phyloP scores from a whole-genome alignment of 2,797 vertebrate genomes.

The Cyprinodon diabolis region DNA sequence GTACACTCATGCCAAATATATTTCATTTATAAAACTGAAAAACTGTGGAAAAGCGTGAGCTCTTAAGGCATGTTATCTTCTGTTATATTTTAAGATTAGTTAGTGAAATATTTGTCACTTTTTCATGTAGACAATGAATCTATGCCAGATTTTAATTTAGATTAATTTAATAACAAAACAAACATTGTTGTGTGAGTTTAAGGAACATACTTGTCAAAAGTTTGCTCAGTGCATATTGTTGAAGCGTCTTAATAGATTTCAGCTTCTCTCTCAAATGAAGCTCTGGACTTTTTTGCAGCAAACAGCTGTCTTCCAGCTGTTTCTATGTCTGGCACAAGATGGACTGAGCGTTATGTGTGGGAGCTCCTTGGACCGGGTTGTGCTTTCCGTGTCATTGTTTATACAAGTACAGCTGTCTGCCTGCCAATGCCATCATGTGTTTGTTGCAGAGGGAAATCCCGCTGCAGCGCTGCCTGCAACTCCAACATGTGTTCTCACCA shows the following conservation, averaged over 20 bases:
- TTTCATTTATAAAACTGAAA: constrained; percentile 61
- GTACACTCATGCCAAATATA: constrained; percentile 21
- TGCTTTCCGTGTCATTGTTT: constrained; percentile 68
- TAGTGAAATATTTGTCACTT: constrained; percentile 9
- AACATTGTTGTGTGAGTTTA: neutral
- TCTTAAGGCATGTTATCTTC: constrained; percentile 23
- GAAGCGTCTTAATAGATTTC: constrained; percentile 23
- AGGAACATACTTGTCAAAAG: constrained; percentile 10
- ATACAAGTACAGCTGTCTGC: constrained; percentile 70
- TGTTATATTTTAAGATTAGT: constrained; percentile 9
- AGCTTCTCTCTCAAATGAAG: constrained; percentile 23
- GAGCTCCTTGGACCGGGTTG: constrained; percentile 44
- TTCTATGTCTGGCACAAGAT: constrained; percentile 33
- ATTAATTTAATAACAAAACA: neutral
- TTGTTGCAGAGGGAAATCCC: constrained; percentile 77
- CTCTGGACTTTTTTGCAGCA: constrained; percentile 22
- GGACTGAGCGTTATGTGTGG: constrained; percentile 47
- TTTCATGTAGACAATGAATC: constrained; percentile 1
- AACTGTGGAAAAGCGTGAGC: constrained; percentile 58
- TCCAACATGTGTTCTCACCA: constrained; percentile 26
- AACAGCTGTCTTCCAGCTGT: constrained; percentile 58
- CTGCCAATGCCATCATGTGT: constrained; percentile 71
- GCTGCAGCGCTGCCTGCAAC: constrained; percentile 20
- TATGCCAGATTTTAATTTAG: constrained; percentile 1
- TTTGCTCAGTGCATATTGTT: constrained; percentile 17